Evolutionary conservation across 2,888 invertebrate genomes (phyloP).

Genomic region (Trachelus stipa): DNA sequence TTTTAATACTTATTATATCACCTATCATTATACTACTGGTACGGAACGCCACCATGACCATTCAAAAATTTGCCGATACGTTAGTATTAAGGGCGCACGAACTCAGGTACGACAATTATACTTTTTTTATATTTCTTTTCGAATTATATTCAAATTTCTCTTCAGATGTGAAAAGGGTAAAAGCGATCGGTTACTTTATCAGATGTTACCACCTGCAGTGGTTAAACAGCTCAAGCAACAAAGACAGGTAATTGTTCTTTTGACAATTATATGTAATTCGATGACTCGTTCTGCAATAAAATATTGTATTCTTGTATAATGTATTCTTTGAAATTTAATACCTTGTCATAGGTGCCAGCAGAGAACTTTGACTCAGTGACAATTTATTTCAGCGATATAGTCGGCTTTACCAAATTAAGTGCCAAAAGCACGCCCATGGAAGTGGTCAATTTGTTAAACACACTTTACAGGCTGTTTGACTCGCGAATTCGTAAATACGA

Average conservation of each 20-base stretch:
- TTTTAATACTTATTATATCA: conserved; percentile 68
- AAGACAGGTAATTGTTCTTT: conserved; percentile 57
- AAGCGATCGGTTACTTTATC: conserved; percentile 70
- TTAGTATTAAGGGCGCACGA: conserved; percentile 69
- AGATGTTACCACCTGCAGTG: conserved; percentile 73
- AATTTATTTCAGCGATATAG: conserved; percentile 79
- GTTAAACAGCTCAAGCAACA: conserved; percentile 70
- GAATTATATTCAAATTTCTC: neutral
- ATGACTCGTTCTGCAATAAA: conserved; percentile 6
- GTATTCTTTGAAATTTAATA: neutral
- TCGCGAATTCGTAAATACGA: conserved; percentile 77
- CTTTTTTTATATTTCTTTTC: neutral
- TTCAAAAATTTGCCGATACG: conserved; percentile 70
- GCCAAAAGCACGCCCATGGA: conserved; percentile 76
- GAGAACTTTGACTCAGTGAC: conserved; percentile 77
- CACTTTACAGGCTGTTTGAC: conserved; percentile 80
- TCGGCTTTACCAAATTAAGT: conserved; percentile 76
- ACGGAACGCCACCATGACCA: conserved; percentile 69
- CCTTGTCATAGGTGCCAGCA: conserved; percentile 69
- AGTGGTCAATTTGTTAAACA: conserved; percentile 76
- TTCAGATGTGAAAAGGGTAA: conserved; percentile 69
- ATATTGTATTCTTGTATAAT: conserved; percentile 2
- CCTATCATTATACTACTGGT: conserved; percentile 70
- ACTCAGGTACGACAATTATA: conserved; percentile 53
- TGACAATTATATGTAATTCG: neutral